Base-by-base conservation (phyloP, 2,797 vertebrate species). In the Xiphophorus birchmanni region DNA sequence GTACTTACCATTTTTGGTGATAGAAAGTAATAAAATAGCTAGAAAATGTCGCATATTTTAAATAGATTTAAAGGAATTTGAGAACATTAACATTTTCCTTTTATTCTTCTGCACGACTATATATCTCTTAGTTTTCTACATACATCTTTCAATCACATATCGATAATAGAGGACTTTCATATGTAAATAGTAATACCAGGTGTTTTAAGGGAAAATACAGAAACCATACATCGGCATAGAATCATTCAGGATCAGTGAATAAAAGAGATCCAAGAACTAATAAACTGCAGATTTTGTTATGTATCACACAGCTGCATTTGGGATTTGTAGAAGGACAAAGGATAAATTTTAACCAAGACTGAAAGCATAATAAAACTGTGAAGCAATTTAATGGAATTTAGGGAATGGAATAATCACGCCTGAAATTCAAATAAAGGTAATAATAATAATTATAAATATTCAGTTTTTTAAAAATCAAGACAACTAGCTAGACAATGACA, bases 51-150 rank as follows among this genome's bases (percentile, higher is more conserved):
- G 21, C 37, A 29, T 69, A 35, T 54, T 21, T 69, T 48, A 26
- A 76, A 67, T 78, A 74, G 40, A n/a, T 50, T 72, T 58, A 60
- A 9, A 56, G 32, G 58, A 23, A 71, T 60, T 73, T 23, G 50
- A 52, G 42, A 8, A 93, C 32, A 32, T 32, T 32, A 32, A 96
- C 73, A 95, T 40, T 71, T 42, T 45, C 17, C 11, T 76, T 63
- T 44, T 29, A 58, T 78, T 71, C 37, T 69, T 71, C 10, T 32
- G 32, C 40, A 42, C n/a, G 4, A 4, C 42, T 42, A 42, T 45
- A 29, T 26, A 73, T 17, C 11, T 67, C 26, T 80, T 12, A 45
- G 4, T 40, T 23, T 23, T 42, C 35, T 69, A 15, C 40, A 48
- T 63, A 52, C 15, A 0, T 7, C 7, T 56, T 76, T 48, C 69